Conservation (phyloP, 2,797 vertebrate genomes). For the Sebastolobus altivelis region DNA sequence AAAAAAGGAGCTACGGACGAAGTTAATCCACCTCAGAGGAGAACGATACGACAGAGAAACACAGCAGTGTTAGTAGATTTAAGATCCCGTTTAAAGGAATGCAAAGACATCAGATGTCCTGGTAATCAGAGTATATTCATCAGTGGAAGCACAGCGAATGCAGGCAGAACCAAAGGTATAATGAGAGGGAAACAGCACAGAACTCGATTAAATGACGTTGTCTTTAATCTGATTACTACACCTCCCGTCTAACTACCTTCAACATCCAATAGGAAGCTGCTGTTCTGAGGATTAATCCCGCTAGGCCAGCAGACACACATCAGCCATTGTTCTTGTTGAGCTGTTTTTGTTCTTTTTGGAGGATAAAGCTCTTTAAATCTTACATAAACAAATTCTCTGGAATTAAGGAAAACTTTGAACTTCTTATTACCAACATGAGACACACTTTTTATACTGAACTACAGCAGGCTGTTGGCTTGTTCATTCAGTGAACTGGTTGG, state of each 20-base stretch:
- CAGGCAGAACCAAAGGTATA: slow-evolving; percentile 5
- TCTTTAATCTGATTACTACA: slow-evolving; percentile 83
- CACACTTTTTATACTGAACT: neutral
- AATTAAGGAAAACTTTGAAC: slow-evolving; percentile 48
- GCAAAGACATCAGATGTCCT: slow-evolving; percentile 1
- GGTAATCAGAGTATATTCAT: slow-evolving; percentile 11
- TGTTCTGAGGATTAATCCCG: slow-evolving; percentile 63
- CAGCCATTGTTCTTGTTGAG: slow-evolving; percentile 76
- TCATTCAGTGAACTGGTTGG: slow-evolving; percentile 6
- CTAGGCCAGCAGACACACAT: slow-evolving; percentile 63
- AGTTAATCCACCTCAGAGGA: slow-evolving; percentile 57
- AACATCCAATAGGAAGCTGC: slow-evolving; percentile 64
- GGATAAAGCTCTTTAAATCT: slow-evolving; percentile 71
- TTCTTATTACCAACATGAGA: slow-evolving; percentile 11
- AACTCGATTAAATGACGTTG: slow-evolving; percentile 68
- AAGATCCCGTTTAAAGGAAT: neutral
- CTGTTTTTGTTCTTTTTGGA: slow-evolving; percentile 72
- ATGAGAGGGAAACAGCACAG: slow-evolving; percentile 27
- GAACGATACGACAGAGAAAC: neutral
- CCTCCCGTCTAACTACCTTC: slow-evolving; percentile 50
- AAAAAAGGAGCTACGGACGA: neutral
- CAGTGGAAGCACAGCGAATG: neutral
- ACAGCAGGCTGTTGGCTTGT: neutral
- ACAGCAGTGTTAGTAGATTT: neutral
- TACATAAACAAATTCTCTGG: slow-evolving; percentile 63